phyloP scores from a whole-genome alignment of 2,888 invertebrate genomes.

The Papilio protenor region DNA sequence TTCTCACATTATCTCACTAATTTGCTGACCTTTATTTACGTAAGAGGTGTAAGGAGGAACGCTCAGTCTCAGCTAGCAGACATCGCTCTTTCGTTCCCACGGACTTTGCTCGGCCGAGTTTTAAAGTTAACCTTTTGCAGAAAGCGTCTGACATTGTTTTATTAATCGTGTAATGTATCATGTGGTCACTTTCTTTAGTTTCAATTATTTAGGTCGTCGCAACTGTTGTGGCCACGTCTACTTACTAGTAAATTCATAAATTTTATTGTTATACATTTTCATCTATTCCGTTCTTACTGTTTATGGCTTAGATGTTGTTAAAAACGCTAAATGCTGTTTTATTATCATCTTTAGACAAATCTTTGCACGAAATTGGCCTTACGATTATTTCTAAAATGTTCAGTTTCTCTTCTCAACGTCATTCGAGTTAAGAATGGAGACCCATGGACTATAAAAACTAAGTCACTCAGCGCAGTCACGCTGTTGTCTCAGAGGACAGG shows the following conservation, averaged over 20 bases:
- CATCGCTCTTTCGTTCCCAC: slow-evolving; percentile 74
- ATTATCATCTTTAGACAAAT: neutral
- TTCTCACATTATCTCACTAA: slow-evolving; percentile 40
- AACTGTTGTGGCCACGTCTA: neutral
- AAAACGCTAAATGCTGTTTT: too few species aligned
- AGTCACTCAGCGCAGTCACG: slow-evolving; percentile 49
- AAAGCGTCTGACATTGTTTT: slow-evolving; percentile 65
- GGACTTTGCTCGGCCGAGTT: slow-evolving; percentile 51
- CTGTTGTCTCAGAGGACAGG: slow-evolving; percentile 61
- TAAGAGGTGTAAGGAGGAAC: slow-evolving; percentile 70
- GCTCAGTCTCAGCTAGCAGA: slow-evolving; percentile 62
- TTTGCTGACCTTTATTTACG: slow-evolving; percentile 70
- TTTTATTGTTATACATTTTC: neutral
- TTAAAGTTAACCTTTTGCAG: slow-evolving; percentile 61
- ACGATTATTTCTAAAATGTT: neutral
- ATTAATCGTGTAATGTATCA: slow-evolving; percentile 48
- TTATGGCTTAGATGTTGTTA: neutral
- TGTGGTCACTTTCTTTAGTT: slow-evolving; percentile 57
- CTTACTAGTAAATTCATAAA: neutral
- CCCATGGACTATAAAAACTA: slow-evolving; percentile 16
- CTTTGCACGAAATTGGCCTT: neutral
- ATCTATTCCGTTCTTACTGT: neutral
- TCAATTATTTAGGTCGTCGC: slow-evolving; percentile 16
- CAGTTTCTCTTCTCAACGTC: neutral
- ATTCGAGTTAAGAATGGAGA: neutral